Evolutionary conservation across 2,113 vertebrate species (phyloP), one percentile per base, ranked within the genome.

Genomic region (Gymnogyps californianus): DNA sequence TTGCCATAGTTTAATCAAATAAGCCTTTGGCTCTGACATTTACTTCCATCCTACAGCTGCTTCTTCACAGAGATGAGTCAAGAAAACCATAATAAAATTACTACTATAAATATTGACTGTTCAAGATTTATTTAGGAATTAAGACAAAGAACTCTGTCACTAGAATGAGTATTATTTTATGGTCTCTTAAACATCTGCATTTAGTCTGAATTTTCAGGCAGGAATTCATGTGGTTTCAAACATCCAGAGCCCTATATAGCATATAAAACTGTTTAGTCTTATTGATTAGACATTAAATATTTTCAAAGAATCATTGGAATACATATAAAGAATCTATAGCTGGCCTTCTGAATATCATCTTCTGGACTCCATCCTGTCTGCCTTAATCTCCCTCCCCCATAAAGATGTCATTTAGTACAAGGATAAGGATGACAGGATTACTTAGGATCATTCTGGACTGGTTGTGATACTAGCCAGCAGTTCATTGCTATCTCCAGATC

Each of bases 1-100:
- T 90, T 95, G 80, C 61, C 54, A 95, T 25, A 92, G 72, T 84
- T 94, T 95, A 96, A 97, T 94, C 86, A 97, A 96, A 95, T 96
- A 93, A 97, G 38, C 24, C 40, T 96, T 92, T 81, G 61, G 57
- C 19, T 87, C 76, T 95, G 94, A 90, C 86, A 95, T 96, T 95
- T 87, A 78, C 47, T 87, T 90, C 77, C 46, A 82, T 52, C 16
- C 51, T 64, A 75, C 80, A 84, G 83, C 25, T 76, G 42, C 72
- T 89, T 84, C 69, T 71, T 93, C 24, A 51, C 17, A 93, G 61
- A 92, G 25, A 83, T 40, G 15, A 91, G n/a, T 38, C 62, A 88
- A 83, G 47, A 89, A 90, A 94, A 55, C 7, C 47, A 59, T 78
- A 87, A 90, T 58, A 87, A 92, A 91, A 93, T 94, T 92, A 54